Base-by-base conservation (phyloP, 1,140 invertebrate genomes). In the Wasmannia auropunctata region DNA sequence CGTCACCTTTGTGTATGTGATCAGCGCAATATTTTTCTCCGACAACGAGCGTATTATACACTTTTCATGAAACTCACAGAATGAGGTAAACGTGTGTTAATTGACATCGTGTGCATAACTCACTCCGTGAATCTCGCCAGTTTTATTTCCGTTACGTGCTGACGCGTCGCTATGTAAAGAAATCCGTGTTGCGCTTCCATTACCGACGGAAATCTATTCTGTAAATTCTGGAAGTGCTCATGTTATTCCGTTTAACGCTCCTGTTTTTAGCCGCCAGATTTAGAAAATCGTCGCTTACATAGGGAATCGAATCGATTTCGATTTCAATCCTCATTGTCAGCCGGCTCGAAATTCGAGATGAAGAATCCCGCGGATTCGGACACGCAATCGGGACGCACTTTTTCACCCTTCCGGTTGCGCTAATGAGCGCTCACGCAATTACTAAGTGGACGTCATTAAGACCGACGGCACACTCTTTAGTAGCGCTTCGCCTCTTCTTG, bases 381-480 rank as follows among this genome's bases (percentile, higher is more conserved):
- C 34, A 31, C 16, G 3, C 22, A 7, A 49, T 54, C 46, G 77
- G 16, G 43, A 69, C 14, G n/a, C n/a, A n/a, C 5, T 43, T 54
- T 34, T 19, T n/a, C 7, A 16, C 14, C 43, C 8, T 67, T 25
- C 7, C 31, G 5, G 1, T 28, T 25, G n/a, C 43, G 60, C 6
- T 69, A 69, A 80, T 80, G 77, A 69, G 37, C 43, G 63, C 22
- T 54, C 62, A 49, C 19, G 34, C 34, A 80, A 76, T 76, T 76
- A 80, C 22, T 40, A 80, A 60, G 63, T 56, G 37, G 63, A 70
- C 22, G 77, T 56, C 77, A 80, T 80, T 69, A 70, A 51, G 25
- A n/a, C 22, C 37, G 62, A 40, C n/a, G 31, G 63, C 14, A 34
- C 22, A 54, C 46, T 80, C 77, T 80, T 80, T 69, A 80, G 54